Percentiles rank a stretch among this genome's conserved stretches.
Evolutionary conservation across 53 echinoderm and acorn worm species (phyloP).

Genomic region (Arbacia lixula): DNA sequence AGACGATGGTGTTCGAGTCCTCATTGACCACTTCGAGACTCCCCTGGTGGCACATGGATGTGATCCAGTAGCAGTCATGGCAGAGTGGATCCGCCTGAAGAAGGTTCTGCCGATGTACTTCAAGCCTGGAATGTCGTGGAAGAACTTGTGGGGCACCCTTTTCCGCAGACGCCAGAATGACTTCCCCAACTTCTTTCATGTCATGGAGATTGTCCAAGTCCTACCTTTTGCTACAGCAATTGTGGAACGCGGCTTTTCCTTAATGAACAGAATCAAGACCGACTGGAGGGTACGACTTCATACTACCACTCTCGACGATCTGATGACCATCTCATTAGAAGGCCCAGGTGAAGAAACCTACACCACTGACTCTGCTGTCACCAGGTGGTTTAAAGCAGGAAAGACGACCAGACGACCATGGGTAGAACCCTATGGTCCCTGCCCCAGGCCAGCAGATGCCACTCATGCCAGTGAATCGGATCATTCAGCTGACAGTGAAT

Average conservation of each 20-base stretch:
- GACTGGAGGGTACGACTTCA: constrained; percentile 29
- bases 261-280: constrained; percentile 13
- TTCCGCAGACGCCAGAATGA: background rate
- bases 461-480: too few relatives aligned
- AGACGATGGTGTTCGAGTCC: background rate
- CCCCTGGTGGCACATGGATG: constrained; percentile 6
- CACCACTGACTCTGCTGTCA: too few relatives aligned
- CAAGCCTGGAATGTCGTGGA: background rate
- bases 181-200: constrained; percentile 6
- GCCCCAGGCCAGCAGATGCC: too few relatives aligned
- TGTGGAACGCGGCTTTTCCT: constrained; percentile 35
- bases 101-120: constrained; percentile 14
- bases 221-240: constrained; percentile 32
- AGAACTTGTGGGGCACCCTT: background rate
- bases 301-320: background rate
- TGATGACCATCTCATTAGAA: constrained; percentile 17
- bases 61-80: constrained; percentile 1
- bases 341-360: background rate
- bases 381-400: too few relatives aligned
- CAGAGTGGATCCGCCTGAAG: constrained; percentile 38
- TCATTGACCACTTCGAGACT: constrained; percentile 30
- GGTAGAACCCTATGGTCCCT: too few relatives aligned
- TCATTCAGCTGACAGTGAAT: too few relatives aligned
- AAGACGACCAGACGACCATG: too few relatives aligned
- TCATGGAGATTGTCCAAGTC: constrained; percentile 18